Conservation (phyloP, 37 sponge, comb jelly and placozoan species). For the Chondrosia reniformis region DNA sequence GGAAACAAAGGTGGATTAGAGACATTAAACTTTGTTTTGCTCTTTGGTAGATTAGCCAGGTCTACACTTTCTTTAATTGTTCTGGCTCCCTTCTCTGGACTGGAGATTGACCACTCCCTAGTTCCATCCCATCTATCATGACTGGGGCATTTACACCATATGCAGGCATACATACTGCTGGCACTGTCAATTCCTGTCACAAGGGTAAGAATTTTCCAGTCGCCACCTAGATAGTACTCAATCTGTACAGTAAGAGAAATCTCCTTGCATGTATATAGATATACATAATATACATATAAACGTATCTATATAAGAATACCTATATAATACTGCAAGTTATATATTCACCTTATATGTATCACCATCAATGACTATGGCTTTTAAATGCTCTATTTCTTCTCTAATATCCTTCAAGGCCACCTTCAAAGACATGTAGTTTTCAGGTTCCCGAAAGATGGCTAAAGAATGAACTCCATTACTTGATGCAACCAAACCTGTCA, state of each 20-base stretch:
- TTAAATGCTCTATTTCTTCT: slow-evolving; percentile 29
- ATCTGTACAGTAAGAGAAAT: neutral
- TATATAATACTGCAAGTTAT: no score
- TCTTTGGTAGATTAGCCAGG: neutral
- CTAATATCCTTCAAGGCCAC: neutral
- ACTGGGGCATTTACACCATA: slow-evolving; percentile 33
- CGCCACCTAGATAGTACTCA: slow-evolving; percentile 18
- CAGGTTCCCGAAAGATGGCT: slow-evolving; percentile 3
- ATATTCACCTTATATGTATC: no score
- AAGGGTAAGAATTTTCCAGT: slow-evolving; percentile 22
- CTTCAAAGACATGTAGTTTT: slow-evolving; percentile 13
- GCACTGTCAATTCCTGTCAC: slow-evolving; percentile 17
- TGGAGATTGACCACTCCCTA: slow-evolving; percentile 5
- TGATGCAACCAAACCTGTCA: neutral
- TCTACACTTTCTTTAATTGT: neutral
- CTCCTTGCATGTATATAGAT: no score
- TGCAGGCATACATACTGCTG: slow-evolving; percentile 13
- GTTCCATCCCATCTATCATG: neutral
- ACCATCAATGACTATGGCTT: no score
- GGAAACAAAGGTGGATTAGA: slow-evolving; percentile 12
- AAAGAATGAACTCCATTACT: neutral
- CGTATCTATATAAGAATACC: no score
- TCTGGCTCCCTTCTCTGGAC: slow-evolving; percentile 1
- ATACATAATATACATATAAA: no score
- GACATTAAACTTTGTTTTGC: slow-evolving; percentile 6